These are phyloP conservation scores for Plutomurus gul DNA, from an alignment of 1,140 invertebrate genomes.

Conservation along the genomic window DNA sequence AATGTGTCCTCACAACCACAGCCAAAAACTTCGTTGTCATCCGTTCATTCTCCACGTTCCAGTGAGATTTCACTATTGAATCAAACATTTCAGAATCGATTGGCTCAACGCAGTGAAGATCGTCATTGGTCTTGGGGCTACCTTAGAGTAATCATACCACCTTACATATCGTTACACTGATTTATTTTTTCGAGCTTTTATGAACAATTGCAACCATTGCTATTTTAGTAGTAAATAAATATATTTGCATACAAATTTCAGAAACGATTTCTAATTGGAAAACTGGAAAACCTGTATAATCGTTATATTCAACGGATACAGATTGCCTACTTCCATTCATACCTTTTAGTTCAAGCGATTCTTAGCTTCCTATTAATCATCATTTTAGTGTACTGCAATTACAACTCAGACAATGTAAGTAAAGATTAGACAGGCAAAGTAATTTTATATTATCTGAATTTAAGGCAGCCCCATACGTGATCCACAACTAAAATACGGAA, in stretches of 20 bases:
- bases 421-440: too few relatives aligned
- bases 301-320: conserved; percentile 75
- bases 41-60: background rate
- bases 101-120: conserved; percentile 46
- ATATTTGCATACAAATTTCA: too few relatives aligned
- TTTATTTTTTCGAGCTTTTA: background rate
- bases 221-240: too few relatives aligned
- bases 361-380: conserved; percentile 68
- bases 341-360: conserved; percentile 69
- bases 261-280: conserved; percentile 74
- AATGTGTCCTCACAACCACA: too few relatives aligned
- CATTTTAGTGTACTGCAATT: conserved; percentile 59
- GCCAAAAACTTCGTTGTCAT: background rate
- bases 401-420: background rate
- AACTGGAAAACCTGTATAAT: conserved; percentile 72
- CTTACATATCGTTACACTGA: conserved; percentile 49
- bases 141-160: conserved; percentile 53
- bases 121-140: conserved; percentile 55
- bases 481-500: background rate
- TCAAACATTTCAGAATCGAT: background rate
- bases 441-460: too few relatives aligned
- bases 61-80: background rate
- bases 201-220: background rate
- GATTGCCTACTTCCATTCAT: conserved; percentile 75
- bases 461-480: too few relatives aligned